Percentiles rank a stretch among this genome's conserved stretches.
Conservation (phyloP, 2,888 invertebrate genomes). For the Polydesmus complanatus region DNA sequence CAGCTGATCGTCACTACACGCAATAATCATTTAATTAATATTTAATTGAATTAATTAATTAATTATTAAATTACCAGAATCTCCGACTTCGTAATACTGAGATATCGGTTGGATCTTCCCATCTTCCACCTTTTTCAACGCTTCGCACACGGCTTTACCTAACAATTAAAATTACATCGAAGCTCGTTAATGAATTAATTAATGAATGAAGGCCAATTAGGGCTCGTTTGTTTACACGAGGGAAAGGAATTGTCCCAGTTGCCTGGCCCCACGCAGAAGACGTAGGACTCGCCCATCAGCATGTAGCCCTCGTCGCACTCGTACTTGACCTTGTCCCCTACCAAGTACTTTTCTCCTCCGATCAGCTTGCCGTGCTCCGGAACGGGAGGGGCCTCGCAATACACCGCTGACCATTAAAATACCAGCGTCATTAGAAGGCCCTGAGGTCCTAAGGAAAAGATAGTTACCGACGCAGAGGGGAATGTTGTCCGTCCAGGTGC, state of each 20-base stretch:
- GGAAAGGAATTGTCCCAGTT: slow-evolving; percentile 79
- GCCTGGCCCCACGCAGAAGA: slow-evolving; percentile 73
- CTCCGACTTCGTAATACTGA: slow-evolving; percentile 58
- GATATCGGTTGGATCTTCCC: slow-evolving; percentile 55
- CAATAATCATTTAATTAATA: no score
- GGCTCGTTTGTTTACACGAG: slow-evolving; percentile 45
- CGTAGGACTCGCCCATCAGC: slow-evolving; percentile 55
- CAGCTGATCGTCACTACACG: slow-evolving; percentile 53
- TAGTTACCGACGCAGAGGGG: slow-evolving; percentile 45
- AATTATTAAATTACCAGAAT: no score
- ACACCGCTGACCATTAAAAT: slow-evolving; percentile 48
- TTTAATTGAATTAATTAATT: no score
- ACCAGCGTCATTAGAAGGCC: background rate
- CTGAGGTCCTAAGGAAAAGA: background rate
- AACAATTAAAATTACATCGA: slow-evolving; percentile 19
- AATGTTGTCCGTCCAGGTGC: slow-evolving; percentile 61
- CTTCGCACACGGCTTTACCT: slow-evolving; percentile 59
- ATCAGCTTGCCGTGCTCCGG: slow-evolving; percentile 56
- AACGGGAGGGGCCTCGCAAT: slow-evolving; percentile 58
- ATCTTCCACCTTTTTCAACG: slow-evolving; percentile 55
- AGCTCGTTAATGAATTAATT: slow-evolving; percentile 46
- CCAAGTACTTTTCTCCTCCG: slow-evolving; percentile 45
- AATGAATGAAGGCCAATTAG: slow-evolving; percentile 19
- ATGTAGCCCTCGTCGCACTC: slow-evolving; percentile 53
- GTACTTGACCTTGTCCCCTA: slow-evolving; percentile 67